phyloP scores from a whole-genome alignment of 92 coral and sea anemone genomes.

The Parazoanthus swiftii region DNA sequence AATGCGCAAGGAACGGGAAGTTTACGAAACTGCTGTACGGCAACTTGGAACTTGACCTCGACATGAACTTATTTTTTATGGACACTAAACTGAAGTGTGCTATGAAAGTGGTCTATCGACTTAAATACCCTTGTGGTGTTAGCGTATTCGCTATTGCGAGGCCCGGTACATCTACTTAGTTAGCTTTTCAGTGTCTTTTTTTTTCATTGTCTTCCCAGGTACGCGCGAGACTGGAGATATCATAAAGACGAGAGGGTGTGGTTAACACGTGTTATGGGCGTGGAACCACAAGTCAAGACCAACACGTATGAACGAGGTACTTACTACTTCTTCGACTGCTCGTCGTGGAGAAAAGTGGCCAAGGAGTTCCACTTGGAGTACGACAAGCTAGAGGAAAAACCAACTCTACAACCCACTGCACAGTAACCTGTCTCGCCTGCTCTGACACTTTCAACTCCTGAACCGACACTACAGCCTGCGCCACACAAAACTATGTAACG shows the following conservation, averaged over 20 bases:
- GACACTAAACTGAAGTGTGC: too few species aligned
- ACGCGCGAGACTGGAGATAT: constrained; percentile 99
- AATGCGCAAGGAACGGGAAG: too few species aligned
- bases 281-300: constrained; percentile 91
- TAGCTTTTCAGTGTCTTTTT: neutral
- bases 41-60: too few species aligned
- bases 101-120: neutral
- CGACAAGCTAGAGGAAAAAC: constrained; percentile 96
- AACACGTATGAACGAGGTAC: constrained; percentile 91
- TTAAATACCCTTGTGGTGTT: too few species aligned
- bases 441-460: neutral
- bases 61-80: too few species aligned
- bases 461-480: neutral
- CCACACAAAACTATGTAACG: neutral
- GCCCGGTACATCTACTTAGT: neutral
- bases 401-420: constrained; percentile 85
- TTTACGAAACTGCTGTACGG: too few species aligned
- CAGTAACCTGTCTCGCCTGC: constrained; percentile 45
- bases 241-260: constrained; percentile 98
- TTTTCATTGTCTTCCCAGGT: constrained; percentile 46
- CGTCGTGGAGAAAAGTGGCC: constrained; percentile 91
- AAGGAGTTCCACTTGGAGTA: constrained; percentile 95
- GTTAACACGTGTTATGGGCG: constrained; percentile 97
- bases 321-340: constrained; percentile 96
- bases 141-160: neutral